Base-by-base conservation (phyloP, 1,140 invertebrate genomes). In the Drosophila sucinea region DNA sequence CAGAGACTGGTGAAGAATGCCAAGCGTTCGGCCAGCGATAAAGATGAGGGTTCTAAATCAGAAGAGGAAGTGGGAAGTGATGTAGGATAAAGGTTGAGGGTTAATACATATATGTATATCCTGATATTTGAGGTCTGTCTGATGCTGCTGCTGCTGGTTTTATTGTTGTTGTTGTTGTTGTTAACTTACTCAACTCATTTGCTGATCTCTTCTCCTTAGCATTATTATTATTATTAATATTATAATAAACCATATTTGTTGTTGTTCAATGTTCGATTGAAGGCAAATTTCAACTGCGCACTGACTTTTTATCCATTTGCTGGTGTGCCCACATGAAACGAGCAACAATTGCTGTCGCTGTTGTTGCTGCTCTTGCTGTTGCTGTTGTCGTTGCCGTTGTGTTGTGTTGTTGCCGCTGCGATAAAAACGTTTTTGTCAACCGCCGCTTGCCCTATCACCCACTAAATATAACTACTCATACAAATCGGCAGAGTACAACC, bases 1-100 rank as follows among this genome's bases (percentile, higher is more conserved):
- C 86, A 79, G 1, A 91, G 76, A 63, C 73, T 91, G 72, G 73
- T 91, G 69, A 91, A 91, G 75, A 91, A 91, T 57, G 87, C 83
- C 67, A 91, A 67, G 7, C 91, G 76, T 63, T 91, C 91, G 57
- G 91, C 90, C 57, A 91, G 73, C 56, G 91, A 91, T 44, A 91
- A 57, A 4, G 91, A 91, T 35, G 91, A 91, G 17, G 91, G 91
- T 58, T 91, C 91, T 91, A 70, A 25, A 63, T 38, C 4, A 25
- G 29, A 10, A 44, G 17, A 41, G 23, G 41, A 58, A 1, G 11
- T 7, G 23, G 67, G 41, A 29, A 54, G 40, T 30, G 25, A 30
- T 38, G 44, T 1, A 56, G 27, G 60, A 67, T 63, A 66, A 33
- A 30, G 29, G 38, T 40, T 40, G 32, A 35, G n/a, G 27, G n/a